Evolutionary conservation across 2,888 invertebrate genomes (phyloP).

Genomic region (Argyra leucocephala): DNA sequence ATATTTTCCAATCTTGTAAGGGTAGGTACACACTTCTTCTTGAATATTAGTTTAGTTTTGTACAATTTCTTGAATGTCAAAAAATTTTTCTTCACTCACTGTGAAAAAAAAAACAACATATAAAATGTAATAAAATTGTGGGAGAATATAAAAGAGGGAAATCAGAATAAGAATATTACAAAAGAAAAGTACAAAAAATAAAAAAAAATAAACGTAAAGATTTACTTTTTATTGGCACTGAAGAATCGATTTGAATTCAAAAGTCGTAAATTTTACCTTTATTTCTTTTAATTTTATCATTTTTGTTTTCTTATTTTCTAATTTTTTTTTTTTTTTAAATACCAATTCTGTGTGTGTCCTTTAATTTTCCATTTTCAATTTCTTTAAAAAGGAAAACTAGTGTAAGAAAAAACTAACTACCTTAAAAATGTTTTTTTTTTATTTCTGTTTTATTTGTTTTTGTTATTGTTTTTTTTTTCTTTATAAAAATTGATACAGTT

Average conservation of each 20-base stretch:
- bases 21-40: too few relatives aligned
- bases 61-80: too few relatives aligned
- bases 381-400: neutral
- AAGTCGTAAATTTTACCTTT: neutral
- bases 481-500: neutral
- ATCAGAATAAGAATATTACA: too few relatives aligned
- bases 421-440: neutral
- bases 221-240: neutral
- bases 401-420: neutral
- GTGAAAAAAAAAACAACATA: too few relatives aligned
- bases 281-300: neutral
- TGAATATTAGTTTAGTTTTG: too few relatives aligned
- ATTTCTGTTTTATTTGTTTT: neutral
- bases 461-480: neutral
- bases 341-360: neutral
- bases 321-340: neutral
- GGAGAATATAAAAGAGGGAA: too few relatives aligned
- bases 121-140: too few relatives aligned
- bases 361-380: neutral
- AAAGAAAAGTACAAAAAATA: too few relatives aligned
- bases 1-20: too few relatives aligned
- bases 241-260: conserved; percentile 4
- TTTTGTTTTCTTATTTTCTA: neutral
- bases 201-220: too few relatives aligned
- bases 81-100: too few relatives aligned